These are phyloP conservation scores for Drosophila nebulosa DNA, from an alignment of 1,140 invertebrate species.

Conservation along the genomic window DNA sequence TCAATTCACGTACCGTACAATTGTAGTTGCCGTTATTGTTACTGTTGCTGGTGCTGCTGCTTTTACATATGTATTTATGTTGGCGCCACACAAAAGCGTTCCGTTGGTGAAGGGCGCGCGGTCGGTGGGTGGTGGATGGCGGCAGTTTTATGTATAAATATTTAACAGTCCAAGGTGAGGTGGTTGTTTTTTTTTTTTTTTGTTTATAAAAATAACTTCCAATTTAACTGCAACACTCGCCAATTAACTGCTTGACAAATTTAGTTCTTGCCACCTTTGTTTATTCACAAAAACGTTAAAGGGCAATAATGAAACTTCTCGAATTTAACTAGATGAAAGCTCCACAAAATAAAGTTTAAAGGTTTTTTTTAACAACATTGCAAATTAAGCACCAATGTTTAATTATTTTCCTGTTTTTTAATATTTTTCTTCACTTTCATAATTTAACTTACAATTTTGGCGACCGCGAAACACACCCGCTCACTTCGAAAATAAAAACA, in stretches of 20 bases:
- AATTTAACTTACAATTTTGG: too few species aligned
- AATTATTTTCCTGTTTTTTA: too few species aligned
- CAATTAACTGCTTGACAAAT: neutral
- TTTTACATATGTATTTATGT: slow-evolving; percentile 51
- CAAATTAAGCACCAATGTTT: too few species aligned
- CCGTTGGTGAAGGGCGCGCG: neutral
- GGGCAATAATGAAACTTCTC: neutral
- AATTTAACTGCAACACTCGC: neutral
- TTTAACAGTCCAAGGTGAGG: slow-evolving; percentile 36
- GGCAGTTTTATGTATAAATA: slow-evolving; percentile 58
- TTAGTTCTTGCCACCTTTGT: neutral
- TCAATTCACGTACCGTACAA: slow-evolving; percentile 57
- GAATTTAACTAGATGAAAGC: too few species aligned
- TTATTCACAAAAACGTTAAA: neutral
- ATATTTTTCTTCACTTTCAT: too few species aligned
- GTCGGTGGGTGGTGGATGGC: slow-evolving; percentile 1
- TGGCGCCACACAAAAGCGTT: slow-evolving; percentile 51
- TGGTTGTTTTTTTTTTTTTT: neutral
- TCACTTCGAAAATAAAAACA: too few species aligned
- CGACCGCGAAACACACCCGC: too few species aligned
- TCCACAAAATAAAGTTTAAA: too few species aligned
- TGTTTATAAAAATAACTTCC: neutral
- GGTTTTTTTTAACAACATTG: too few species aligned
- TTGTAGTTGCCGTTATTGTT: too few species aligned
- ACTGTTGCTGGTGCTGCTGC: too few species aligned